These are phyloP conservation scores for Aphrophora alni DNA, from an alignment of 2,888 invertebrate species.

Conservation along the genomic window DNA sequence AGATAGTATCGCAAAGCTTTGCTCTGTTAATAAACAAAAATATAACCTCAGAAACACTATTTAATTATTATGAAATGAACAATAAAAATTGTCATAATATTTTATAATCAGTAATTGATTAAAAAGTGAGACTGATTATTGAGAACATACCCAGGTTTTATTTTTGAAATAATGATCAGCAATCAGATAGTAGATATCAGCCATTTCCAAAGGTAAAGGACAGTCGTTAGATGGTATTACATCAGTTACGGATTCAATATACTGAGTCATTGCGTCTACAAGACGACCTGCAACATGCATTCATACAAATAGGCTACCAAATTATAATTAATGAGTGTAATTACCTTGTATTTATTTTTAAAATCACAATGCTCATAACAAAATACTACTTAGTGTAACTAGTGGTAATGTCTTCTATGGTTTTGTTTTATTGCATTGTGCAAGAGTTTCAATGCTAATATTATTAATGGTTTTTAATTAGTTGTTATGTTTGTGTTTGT, in stretches of 20 bases:
- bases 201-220: slow-evolving; percentile 48
- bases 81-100: no score
- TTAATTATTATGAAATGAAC: no score
- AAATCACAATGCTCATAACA: no score
- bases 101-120: no score
- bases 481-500: no score
- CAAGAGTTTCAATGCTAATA: no score
- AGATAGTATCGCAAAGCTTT: slow-evolving; percentile 80
- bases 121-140: not conserved
- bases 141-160: slow-evolving; percentile 49
- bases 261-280: slow-evolving; percentile 68
- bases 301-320: not conserved
- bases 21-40: slow-evolving; percentile 42
- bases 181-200: slow-evolving; percentile 75
- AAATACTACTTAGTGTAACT: no score
- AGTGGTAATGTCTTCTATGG: no score
- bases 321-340: not conserved
- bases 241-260: slow-evolving; percentile 67
- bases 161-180: slow-evolving; percentile 93
- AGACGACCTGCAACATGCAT: slow-evolving; percentile 56
- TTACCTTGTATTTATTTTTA: no score
- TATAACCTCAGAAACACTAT: not conserved
- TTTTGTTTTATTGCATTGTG: no score
- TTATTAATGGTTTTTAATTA: no score
- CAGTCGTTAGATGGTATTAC: slow-evolving; percentile 59